Conservation (phyloP, 1,140 invertebrate genomes). For the Cotesia chilonis region DNA sequence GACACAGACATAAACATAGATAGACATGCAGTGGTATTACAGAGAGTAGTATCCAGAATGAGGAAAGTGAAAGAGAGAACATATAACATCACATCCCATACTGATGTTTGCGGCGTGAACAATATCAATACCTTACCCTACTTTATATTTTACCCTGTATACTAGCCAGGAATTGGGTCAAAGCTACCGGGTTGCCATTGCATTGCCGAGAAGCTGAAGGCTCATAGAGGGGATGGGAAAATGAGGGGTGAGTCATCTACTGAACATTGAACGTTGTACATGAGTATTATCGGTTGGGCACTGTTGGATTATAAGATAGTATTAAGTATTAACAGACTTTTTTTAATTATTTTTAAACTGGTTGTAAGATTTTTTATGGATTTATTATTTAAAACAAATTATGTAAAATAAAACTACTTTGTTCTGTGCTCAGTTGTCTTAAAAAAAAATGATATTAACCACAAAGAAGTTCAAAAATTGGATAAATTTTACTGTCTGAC, state of each 20-base stretch:
- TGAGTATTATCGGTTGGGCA: background rate
- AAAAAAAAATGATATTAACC: too few relatives aligned
- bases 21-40: background rate
- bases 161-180: slow-evolving; percentile 33
- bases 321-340: too few relatives aligned
- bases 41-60: slow-evolving; percentile 19
- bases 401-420: too few relatives aligned
- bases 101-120: slow-evolving; percentile 36
- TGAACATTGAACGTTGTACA: background rate
- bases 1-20: slow-evolving; percentile 16
- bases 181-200: slow-evolving; percentile 19
- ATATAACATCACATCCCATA: slow-evolving; percentile 18
- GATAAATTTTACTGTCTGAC: too few relatives aligned
- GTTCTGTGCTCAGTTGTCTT: too few relatives aligned
- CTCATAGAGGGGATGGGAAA: background rate
- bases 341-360: too few relatives aligned
- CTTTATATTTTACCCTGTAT: slow-evolving; percentile 37
- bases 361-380: too few relatives aligned
- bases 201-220: slow-evolving; percentile 14
- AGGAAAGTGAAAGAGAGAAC: slow-evolving; percentile 23
- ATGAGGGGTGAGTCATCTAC: background rate
- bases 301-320: too few relatives aligned
- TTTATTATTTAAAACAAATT: too few relatives aligned
- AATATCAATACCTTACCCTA: slow-evolving; percentile 39
- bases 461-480: too few relatives aligned